Evolutionary conservation across 2,113 vertebrate species (phyloP).

Genomic region (Grammomys dolichurus): DNA sequence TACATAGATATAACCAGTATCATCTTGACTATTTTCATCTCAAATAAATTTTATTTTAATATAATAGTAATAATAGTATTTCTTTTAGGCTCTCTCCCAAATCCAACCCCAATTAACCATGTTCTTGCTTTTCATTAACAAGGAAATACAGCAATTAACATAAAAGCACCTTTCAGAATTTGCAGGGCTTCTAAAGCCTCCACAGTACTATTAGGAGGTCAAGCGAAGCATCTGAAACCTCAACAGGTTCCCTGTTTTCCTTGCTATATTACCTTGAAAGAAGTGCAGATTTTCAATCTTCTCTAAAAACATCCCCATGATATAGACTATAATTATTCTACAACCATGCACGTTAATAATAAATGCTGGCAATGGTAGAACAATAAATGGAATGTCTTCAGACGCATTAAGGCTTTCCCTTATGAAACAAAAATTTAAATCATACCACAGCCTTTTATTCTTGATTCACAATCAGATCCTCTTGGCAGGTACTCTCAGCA

Average conservation of each 20-base stretch:
- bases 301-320: conserved; percentile 69
- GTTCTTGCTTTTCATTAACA: conserved; percentile 27
- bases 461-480: conserved; percentile 69
- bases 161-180: conserved; percentile 42
- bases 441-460: conserved; percentile 75
- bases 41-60: conserved; percentile 52
- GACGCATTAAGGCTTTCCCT: conserved; percentile 77
- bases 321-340: conserved; percentile 70
- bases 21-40: conserved; percentile 27
- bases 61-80: neutral
- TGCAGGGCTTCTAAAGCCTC: neutral
- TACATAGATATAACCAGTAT: neutral
- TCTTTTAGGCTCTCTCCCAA: conserved; percentile 12
- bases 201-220: neutral
- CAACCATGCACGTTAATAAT: conserved; percentile 77
- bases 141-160: conserved; percentile 50
- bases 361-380: conserved; percentile 73
- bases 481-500: conserved; percentile 68
- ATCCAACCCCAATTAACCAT: neutral
- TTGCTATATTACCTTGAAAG: conserved; percentile 61
- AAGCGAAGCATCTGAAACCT: conserved; percentile 44
- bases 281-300: conserved; percentile 63
- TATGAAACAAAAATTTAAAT: conserved; percentile 74
- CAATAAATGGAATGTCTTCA: conserved; percentile 72
- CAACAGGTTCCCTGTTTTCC: conserved; percentile 31